Conservation (phyloP, 2,797 vertebrate species). For the Myotis planiceps region DNA sequence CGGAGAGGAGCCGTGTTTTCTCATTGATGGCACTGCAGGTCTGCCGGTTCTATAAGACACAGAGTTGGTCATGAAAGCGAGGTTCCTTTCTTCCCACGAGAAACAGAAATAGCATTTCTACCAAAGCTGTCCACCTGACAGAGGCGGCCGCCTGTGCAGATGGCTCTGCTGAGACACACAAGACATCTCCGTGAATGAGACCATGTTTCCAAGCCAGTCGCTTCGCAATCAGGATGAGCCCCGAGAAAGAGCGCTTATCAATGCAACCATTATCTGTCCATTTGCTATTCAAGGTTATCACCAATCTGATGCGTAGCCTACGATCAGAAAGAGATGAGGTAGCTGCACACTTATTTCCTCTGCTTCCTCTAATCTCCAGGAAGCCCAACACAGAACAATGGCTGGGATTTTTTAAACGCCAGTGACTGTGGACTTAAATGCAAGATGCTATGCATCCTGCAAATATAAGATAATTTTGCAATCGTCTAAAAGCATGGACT, state of each 20-base stretch:
- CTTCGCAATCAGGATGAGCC: background rate
- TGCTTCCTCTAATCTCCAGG: background rate
- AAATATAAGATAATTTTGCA: background rate
- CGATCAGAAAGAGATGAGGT: background rate
- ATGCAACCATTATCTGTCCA: background rate
- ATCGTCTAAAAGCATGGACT: background rate
- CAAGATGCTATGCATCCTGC: background rate
- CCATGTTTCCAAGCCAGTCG: background rate
- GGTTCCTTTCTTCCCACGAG: background rate
- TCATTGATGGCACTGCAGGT: background rate
- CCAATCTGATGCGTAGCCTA: background rate
- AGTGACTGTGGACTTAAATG: background rate
- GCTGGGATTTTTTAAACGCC: background rate
- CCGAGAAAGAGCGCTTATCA: background rate
- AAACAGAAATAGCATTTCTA: background rate
- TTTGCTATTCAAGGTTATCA: slow-evolving; percentile 51
- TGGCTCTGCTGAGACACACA: background rate
- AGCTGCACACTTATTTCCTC: background rate
- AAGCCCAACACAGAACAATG: background rate
- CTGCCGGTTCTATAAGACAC: background rate
- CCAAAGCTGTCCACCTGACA: background rate
- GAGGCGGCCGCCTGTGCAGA: background rate
- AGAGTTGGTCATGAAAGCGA: background rate
- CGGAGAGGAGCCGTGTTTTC: background rate
- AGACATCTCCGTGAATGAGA: background rate